Evolutionary conservation across 2,888 invertebrate species (phyloP), one percentile per base, ranked within the genome.

Genomic region (Odontocolon sp.): DNA sequence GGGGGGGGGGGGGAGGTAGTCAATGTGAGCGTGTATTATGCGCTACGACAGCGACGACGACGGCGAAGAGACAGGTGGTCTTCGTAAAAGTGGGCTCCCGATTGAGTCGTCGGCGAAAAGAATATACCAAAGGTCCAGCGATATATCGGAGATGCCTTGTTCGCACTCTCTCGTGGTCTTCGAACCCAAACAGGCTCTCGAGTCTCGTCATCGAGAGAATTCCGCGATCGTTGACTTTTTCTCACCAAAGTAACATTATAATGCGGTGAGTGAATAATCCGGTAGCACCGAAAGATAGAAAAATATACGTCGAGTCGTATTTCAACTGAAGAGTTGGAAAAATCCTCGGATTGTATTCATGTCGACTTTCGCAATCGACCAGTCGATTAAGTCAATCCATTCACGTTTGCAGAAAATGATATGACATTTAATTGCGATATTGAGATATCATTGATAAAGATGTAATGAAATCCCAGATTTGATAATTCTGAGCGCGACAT

Each of bases 1-100:
- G 4, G 2, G 8, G 3, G 2, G 54, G 18, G 8, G 54, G 16
- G 31, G 31, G 31, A 18, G 31, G 18, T 9, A n/a, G n/a, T n/a
- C 33, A 5, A n/a, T 8, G 8, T 33, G 47, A 47, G 73, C 36
- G 42, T 56, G 38, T 54, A 47, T 50, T 14, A 52, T 23, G 31
- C 26, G 42, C 3, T 54, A 59, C 42, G 42, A 68, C 36, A 54
- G 42, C 33, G 63, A 63, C 47, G 63, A 64, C 47, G 63, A 63
- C 47, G 57, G 36, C 38, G 67, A 45, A 56, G 63, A 74, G 79
- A 80, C 80, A 80, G 80, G 79, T 80, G 80, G 80, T 75, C 77
- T 68, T 69, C 77, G 72, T 73, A 70, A 77, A 40, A 70, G 56
- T 57, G 28, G 63, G 47, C 54, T 50, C 26, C 14, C 38, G 72